phyloP scores from a whole-genome alignment of 2,113 vertebrate genomes.

The Microtus ochrogaster region DNA sequence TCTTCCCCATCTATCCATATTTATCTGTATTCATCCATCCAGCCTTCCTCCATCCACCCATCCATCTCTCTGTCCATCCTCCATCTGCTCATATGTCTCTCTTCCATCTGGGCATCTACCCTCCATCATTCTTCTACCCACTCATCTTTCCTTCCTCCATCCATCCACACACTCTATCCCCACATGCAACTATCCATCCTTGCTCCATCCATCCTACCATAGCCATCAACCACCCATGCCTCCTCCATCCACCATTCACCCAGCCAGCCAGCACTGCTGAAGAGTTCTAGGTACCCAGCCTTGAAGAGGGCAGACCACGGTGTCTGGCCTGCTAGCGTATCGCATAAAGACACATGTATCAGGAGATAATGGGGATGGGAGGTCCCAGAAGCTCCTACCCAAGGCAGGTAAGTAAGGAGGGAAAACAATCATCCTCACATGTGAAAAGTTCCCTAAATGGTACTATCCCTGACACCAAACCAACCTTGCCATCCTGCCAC shows the following conservation, averaged over 20 bases:
- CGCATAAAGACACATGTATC: background rate
- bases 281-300: background rate
- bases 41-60: background rate
- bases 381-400: background rate
- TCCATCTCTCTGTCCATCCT: background rate
- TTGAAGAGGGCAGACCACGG: background rate
- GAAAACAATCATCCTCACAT: background rate
- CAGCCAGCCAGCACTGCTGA: background rate
- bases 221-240: no score
- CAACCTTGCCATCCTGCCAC: no score
- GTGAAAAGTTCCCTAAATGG: background rate
- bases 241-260: no score
- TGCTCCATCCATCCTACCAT: background rate
- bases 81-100: background rate
- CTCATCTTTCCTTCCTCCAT: no score
- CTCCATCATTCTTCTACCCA: background rate
- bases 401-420: background rate
- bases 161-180: background rate
- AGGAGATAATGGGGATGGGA: no score
- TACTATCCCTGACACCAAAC: background rate
- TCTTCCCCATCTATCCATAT: no score
- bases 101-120: background rate
- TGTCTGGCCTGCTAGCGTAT: background rate
- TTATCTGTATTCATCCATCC: no score
- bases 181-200: background rate